Evolutionary conservation across 2,113 vertebrate species (phyloP).

Genomic region (Orthonyx spaldingii): DNA sequence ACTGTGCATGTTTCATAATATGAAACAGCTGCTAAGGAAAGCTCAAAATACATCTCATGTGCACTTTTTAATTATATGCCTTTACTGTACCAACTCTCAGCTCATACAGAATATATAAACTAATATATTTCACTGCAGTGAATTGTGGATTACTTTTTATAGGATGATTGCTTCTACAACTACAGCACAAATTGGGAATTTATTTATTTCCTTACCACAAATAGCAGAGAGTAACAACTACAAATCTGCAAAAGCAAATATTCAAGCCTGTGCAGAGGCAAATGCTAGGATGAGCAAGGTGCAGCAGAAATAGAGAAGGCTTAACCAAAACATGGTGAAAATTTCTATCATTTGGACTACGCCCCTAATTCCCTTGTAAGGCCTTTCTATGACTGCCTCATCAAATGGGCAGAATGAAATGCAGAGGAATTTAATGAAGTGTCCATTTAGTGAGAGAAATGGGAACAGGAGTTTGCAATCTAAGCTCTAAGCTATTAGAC

Average conservation of each 20-base stretch:
- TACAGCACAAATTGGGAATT: background rate
- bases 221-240: background rate
- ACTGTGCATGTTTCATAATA: conserved; percentile 18
- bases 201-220: background rate
- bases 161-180: background rate
- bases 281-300: background rate
- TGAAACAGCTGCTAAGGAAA: conserved; percentile 36
- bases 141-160: background rate
- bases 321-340: background rate
- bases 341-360: background rate
- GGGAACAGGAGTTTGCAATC: background rate
- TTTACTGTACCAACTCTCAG: background rate
- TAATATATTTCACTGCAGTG: background rate
- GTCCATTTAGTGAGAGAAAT: background rate
- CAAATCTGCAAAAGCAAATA: background rate
- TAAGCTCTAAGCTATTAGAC: background rate
- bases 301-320: background rate
- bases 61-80: conserved; percentile 17
- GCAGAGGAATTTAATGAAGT: background rate
- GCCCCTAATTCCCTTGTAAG: background rate
- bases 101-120: background rate
- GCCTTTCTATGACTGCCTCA: background rate
- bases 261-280: background rate
- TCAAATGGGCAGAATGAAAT: background rate
- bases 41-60: background rate